Evolutionary conservation across 2,888 invertebrate species (phyloP).

Genomic region (Amphipyra tragopoginis): DNA sequence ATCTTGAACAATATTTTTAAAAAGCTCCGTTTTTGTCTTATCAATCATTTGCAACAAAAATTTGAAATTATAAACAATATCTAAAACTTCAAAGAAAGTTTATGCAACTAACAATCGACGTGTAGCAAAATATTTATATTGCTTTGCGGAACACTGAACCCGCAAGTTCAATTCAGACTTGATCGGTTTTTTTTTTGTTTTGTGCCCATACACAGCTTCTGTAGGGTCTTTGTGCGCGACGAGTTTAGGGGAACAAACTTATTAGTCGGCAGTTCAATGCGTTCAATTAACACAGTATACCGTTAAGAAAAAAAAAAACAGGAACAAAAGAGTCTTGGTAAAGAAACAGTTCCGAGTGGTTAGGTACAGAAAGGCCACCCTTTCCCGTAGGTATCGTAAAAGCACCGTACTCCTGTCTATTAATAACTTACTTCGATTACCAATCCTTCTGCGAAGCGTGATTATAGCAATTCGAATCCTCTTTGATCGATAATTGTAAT

Average conservation of each 20-base stretch:
- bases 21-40: no score
- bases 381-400: no score
- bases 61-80: no score
- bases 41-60: no score
- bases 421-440: no score
- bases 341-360: no score
- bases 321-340: conserved; percentile 8
- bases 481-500: no score
- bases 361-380: no score
- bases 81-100: neutral
- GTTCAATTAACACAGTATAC: conserved; percentile 70
- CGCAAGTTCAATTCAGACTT: conserved; percentile 45
- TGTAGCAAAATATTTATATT: neutral
- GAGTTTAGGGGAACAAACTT: conserved; percentile 70
- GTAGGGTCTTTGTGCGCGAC: conserved; percentile 74
- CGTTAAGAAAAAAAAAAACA: conserved; percentile 56
- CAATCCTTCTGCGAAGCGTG: no score
- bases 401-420: no score
- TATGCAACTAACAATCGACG: neutral
- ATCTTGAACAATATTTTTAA: no score
- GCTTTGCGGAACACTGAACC: conserved; percentile 8
- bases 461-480: no score
- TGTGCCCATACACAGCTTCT: conserved; percentile 63
- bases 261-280: conserved; percentile 72
- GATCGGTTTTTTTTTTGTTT: conserved; percentile 73